These are phyloP conservation scores for Corythornis leucogaster DNA, from an alignment of 2,797 vertebrate genomes.

Conservation along the genomic window DNA sequence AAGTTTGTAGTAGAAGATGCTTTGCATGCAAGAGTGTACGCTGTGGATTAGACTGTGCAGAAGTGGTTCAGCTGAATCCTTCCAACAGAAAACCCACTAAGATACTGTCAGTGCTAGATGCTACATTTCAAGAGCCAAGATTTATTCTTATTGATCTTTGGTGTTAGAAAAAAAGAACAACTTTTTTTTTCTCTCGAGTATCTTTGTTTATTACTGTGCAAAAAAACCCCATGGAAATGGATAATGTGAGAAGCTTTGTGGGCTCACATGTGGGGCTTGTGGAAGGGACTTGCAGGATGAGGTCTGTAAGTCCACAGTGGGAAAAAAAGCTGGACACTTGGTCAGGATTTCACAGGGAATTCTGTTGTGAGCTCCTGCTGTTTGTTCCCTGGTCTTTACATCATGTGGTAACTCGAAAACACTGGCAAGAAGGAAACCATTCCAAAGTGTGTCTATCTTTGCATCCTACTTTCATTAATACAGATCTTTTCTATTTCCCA, in stretches of 20 bases:
- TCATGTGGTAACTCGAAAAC: background rate
- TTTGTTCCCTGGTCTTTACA: background rate
- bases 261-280: background rate
- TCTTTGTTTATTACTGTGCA: background rate
- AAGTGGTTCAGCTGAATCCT: background rate
- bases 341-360: background rate
- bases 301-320: background rate
- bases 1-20: background rate
- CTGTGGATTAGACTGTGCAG: background rate
- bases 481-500: background rate
- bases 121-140: background rate
- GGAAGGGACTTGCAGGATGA: background rate
- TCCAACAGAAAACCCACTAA: background rate
- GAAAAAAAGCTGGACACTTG: background rate
- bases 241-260: background rate
- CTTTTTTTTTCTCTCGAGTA: background rate
- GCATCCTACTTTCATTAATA: background rate
- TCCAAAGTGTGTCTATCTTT: background rate
- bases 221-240: background rate
- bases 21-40: background rate
- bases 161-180: background rate
- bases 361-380: too few relatives aligned
- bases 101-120: background rate
- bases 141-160: conserved; percentile 20
- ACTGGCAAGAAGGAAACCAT: background rate